Base-by-base conservation (phyloP, 2,797 vertebrate genomes). In the Epinephelus awoara region DNA sequence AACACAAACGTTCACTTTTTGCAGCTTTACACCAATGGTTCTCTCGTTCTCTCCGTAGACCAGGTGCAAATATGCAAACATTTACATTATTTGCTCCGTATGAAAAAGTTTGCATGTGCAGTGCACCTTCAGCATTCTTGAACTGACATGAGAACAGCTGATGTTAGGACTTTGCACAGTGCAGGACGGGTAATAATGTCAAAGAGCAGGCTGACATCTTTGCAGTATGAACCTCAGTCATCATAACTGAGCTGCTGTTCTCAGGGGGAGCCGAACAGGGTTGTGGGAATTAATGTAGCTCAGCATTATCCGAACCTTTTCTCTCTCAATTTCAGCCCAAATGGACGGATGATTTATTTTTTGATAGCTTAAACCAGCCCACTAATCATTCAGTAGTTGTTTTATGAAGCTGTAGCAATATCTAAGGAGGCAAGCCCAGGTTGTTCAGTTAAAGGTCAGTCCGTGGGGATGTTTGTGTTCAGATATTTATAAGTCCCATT, bases 41-140 rank as follows among this genome's bases (percentile, higher is more conserved):
- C 54, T 40, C 21, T 54, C 34, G 18, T 40, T 52, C 46, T 61
- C 15, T n/a, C 18, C n/a, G 11, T 2, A 8, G 18, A 61, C 52
- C 83, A 87, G 82, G 72, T 83, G 72, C 27, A 68, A 23, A 57
- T 85, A 62, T 29, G 7, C 63, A 17, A 18, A 49, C 64, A 69
- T 72, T 77, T 64, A 57, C 65, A 73, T 51, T 2, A 78, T 72
- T 72, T 72, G 2, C 42, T 77, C 40, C 23, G 29, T 38, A 19
- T 65, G n/a, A 72, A 64, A 27, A 49, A 4, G 8, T 57, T 49
- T 71, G 34, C 63, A 51, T 51, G 42, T 69, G 38, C 64, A 50
- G 13, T 80, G 79, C 79, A 47, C 17, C 34, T 47, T 79, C 87
- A 89, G 84, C 70, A 64, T 73, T 83, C 62, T 55, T 70, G 17